Conservation (phyloP, 2,797 vertebrate species). For the Myotis pilosus region DNA sequence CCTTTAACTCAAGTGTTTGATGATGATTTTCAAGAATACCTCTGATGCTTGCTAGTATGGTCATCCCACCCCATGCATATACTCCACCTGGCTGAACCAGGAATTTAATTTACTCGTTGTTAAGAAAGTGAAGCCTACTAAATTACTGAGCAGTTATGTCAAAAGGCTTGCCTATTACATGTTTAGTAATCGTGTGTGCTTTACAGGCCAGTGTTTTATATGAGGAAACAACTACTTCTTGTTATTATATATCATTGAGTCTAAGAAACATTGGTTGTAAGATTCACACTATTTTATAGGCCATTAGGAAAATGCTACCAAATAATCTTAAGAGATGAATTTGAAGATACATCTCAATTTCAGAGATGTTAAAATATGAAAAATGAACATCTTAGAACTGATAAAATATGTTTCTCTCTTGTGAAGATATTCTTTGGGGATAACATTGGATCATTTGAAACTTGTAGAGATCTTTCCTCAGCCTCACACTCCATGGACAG, state of each 20-base stretch:
- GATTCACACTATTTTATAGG: slow-evolving; percentile 14
- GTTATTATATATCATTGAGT: background rate
- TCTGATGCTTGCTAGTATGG: background rate
- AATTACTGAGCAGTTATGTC: background rate
- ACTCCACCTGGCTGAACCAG: background rate
- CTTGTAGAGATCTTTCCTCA: background rate
- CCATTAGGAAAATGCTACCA: slow-evolving; percentile 18
- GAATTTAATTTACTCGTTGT: background rate
- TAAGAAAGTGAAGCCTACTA: background rate
- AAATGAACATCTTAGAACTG: background rate
- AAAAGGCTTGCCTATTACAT: background rate
- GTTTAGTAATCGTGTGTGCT: background rate
- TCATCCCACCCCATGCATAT: background rate
- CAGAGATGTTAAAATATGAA: slow-evolving; percentile 22
- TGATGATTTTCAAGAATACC: background rate
- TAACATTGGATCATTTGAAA: background rate
- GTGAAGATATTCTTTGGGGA: slow-evolving; percentile 9
- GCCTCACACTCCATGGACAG: background rate
- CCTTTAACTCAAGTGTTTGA: background rate
- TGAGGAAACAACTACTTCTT: background rate
- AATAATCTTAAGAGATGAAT: background rate
- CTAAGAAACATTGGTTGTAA: background rate
- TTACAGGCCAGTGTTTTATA: background rate
- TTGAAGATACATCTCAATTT: slow-evolving; percentile 30
- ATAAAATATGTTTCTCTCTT: background rate